Conservation (phyloP, 2,797 vertebrate species). For the Sitta carolinensis region DNA sequence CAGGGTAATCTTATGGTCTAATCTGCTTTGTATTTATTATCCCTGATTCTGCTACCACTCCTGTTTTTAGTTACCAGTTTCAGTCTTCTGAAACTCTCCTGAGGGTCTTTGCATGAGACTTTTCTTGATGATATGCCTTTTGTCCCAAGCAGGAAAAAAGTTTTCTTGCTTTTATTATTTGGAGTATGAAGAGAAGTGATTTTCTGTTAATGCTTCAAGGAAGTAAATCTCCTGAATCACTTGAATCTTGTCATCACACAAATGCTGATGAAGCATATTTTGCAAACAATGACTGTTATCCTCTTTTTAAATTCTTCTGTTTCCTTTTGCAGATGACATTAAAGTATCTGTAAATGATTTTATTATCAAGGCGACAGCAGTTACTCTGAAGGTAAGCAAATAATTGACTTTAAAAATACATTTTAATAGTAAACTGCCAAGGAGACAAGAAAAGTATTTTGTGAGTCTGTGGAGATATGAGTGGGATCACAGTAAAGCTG, state of each 20-base stretch:
- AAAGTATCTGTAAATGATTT: constrained; percentile 98
- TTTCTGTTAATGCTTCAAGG: neutral
- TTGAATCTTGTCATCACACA: neutral
- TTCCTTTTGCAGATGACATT: constrained; percentile 86
- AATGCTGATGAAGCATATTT: neutral
- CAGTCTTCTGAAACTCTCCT: neutral
- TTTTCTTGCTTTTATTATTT: neutral
- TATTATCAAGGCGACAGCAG: constrained; percentile 93
- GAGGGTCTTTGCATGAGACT: neutral
- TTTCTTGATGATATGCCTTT: neutral
- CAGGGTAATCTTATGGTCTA: neutral
- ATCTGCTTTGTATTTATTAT: neutral
- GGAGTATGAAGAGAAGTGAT: neutral
- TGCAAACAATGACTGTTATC: neutral
- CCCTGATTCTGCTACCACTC: neutral
- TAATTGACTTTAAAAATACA: neutral
- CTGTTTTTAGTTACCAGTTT: neutral
- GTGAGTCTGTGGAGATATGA: neutral
- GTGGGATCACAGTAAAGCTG: neutral
- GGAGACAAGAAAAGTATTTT: neutral
- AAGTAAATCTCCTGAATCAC: neutral
- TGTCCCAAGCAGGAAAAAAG: neutral
- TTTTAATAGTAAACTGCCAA: neutral
- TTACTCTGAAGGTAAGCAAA: constrained; percentile 91
- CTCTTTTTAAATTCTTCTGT: neutral